A percentile compares a stretch with the other conserved stretches of the same genome.
These are phyloP conservation scores for Psittacara wagleri DNA, from an alignment of 2,113 vertebrate genomes.

Conservation along the genomic window DNA sequence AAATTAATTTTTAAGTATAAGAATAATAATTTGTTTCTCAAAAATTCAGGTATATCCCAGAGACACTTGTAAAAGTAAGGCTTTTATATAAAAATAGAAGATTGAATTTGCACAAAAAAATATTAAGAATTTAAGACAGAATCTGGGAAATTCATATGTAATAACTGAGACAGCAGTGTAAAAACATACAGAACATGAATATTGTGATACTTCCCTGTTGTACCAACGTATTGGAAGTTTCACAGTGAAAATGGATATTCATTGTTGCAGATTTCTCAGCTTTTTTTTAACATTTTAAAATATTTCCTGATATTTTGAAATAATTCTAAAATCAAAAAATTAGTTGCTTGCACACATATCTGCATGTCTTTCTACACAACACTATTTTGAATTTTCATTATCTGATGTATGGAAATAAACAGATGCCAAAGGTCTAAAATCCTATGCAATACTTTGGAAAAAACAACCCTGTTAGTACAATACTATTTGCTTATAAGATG, in stretches of 20 bases:
- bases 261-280: not conserved
- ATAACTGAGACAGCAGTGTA: not conserved
- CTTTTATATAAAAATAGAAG: constrained; percentile 59
- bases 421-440: not conserved
- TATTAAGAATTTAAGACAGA: constrained; percentile 12
- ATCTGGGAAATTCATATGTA: not conserved
- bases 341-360: not conserved
- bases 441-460: not conserved
- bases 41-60: constrained; percentile 21
- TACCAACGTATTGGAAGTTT: not conserved
- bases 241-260: constrained; percentile 2
- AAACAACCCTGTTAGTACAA: not conserved
- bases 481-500: not conserved
- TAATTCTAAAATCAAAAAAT: not conserved
- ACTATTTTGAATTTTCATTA: not conserved
- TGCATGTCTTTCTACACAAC: not conserved
- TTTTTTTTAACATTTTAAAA: not conserved
- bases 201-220: not conserved
- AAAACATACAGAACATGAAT: not conserved
- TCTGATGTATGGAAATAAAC: not conserved
- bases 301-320: not conserved
- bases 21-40: constrained; percentile 22
- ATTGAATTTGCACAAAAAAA: constrained; percentile 37
- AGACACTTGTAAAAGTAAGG: constrained; percentile 29
- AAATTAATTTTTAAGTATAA: constrained; percentile 20